phyloP scores from a whole-genome alignment of 2,113 vertebrate genomes.

The Callopanchax toddi region DNA sequence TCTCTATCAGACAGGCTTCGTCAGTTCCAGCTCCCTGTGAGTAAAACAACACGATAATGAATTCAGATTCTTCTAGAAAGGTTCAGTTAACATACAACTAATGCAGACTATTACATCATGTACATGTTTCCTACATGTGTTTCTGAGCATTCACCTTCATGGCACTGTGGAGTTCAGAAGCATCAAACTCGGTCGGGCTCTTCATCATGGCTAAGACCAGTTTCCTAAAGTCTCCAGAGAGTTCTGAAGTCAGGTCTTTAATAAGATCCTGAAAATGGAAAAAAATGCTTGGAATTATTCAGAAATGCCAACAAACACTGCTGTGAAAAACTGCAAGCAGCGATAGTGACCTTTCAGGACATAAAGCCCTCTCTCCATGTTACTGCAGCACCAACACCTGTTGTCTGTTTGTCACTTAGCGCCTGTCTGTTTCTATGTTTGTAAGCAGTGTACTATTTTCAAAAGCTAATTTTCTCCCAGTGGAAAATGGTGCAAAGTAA shows the following conservation, averaged over 20 bases:
- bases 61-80: too few relatives aligned
- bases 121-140: too few relatives aligned
- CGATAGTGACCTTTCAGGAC: slow-evolving; percentile 40
- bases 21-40: slow-evolving; percentile 94
- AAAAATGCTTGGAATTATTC: slow-evolving; percentile 39
- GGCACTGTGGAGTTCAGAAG: slow-evolving; percentile 87
- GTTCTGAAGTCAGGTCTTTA: slow-evolving; percentile 95
- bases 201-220: slow-evolving; percentile 92
- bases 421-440: slow-evolving; percentile 2
- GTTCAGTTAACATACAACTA: too few relatives aligned
- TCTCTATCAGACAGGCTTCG: slow-evolving; percentile 96
- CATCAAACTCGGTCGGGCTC: slow-evolving; percentile 85
- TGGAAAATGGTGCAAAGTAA: background rate
- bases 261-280: slow-evolving; percentile 87
- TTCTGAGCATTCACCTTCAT: slow-evolving; percentile 85
- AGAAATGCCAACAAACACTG: slow-evolving; percentile 10
- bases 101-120: too few relatives aligned
- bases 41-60: slow-evolving; percentile 20
- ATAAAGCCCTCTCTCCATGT: slow-evolving; percentile 33
- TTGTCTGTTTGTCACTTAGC: slow-evolving; percentile 21
- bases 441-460: background rate
- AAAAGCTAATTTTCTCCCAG: background rate
- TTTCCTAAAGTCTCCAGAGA: slow-evolving; percentile 96
- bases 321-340: background rate
- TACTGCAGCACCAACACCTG: slow-evolving; percentile 42